Conservation (phyloP, 2,113 vertebrate genomes). For the Erythrolamprus reginae region DNA sequence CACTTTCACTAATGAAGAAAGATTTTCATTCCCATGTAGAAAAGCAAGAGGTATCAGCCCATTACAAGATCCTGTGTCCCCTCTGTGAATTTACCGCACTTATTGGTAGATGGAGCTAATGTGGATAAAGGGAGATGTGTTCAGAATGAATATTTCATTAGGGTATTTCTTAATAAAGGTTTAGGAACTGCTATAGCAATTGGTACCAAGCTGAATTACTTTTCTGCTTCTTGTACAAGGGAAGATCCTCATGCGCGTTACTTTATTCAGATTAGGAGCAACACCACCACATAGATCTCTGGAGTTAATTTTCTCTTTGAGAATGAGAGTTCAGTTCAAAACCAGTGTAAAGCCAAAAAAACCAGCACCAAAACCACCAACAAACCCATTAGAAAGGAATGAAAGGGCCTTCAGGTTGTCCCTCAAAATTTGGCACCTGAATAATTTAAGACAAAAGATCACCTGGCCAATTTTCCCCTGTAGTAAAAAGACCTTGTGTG, state of each 20-base stretch:
- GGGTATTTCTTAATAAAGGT: not conserved
- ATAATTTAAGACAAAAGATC: not conserved
- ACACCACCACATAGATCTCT: not conserved
- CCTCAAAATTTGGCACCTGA: not conserved
- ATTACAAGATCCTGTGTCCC: not conserved
- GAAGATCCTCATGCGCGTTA: not conserved
- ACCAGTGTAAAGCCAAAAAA: not conserved
- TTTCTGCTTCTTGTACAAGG: not conserved
- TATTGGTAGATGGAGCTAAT: not conserved
- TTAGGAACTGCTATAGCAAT: not conserved
- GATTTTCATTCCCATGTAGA: not conserved
- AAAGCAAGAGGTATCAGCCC: not conserved
- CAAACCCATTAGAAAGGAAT: not conserved
- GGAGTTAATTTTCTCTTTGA: not conserved
- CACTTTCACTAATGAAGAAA: conserved; percentile 2
- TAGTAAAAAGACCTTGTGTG: not conserved
- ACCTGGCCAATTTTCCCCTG: not conserved
- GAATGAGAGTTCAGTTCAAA: not conserved
- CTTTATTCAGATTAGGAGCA: not conserved
- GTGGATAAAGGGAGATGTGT: not conserved
- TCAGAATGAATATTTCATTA: not conserved
- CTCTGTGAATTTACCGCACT: not conserved
- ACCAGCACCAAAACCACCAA: too few relatives aligned
- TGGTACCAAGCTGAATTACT: not conserved
- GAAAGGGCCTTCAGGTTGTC: not conserved